These are phyloP conservation scores for Hemiprocne comata DNA, from an alignment of 2,113 vertebrate species.

Conservation along the genomic window DNA sequence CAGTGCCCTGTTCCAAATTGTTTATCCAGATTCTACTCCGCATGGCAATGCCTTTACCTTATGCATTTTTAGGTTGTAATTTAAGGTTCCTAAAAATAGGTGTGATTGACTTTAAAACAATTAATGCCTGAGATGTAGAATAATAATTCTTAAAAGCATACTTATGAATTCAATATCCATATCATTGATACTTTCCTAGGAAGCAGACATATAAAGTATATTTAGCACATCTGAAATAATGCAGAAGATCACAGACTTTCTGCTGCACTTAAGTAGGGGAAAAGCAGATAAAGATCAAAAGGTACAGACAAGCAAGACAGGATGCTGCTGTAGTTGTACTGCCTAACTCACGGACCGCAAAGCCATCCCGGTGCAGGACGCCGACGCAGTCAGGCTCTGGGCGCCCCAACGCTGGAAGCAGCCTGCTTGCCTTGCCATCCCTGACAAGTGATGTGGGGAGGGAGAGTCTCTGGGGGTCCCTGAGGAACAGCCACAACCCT, in stretches of 20 bases:
- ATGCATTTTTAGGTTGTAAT: not conserved
- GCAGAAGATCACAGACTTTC: not conserved
- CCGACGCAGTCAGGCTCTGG: fast-evolving
- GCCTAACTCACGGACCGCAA: fast-evolving
- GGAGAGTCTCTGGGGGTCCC: not conserved
- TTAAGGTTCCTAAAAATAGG: not conserved
- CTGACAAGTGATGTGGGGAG: not conserved
- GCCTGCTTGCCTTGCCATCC: not conserved
- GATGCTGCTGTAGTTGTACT: not conserved
- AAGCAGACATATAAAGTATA: not conserved
- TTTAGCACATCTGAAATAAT: not conserved
- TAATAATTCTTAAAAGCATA: not conserved
- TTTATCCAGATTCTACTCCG: not conserved
- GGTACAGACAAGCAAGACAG: fast-evolving
- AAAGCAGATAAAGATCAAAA: not conserved
- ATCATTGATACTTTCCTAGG: not conserved
- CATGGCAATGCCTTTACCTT: not conserved
- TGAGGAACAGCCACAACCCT: not conserved
- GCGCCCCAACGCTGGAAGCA: not conserved
- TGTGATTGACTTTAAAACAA: not conserved
- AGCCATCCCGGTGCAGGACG: fast-evolving
- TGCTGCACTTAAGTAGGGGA: fast-evolving
- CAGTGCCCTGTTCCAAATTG: not conserved
- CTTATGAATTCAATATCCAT: not conserved
- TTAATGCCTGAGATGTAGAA: not conserved